Evolutionary conservation across 2,888 invertebrate species (phyloP), one percentile per base, ranked within the genome.

Genomic region (Diplolepis rosae): DNA sequence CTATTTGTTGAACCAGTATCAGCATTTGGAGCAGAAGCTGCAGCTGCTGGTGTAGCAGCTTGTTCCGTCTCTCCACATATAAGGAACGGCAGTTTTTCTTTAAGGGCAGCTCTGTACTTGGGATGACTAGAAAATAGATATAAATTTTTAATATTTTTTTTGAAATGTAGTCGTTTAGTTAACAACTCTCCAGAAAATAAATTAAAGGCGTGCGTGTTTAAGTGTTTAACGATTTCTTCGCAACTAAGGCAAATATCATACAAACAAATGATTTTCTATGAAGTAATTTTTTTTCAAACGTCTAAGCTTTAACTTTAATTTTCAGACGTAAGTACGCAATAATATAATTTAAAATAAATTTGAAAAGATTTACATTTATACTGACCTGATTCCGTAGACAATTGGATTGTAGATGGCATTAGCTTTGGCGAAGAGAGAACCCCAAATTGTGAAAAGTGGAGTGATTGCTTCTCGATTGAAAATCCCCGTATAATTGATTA

Each of bases 401-500:
- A 90, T 89, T 1, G 90, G 90, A 83, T 91, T 91, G 82, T 90
- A 91, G 72, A 89, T 89, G 22, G 90, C 90, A 61, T 90, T 90
- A 11, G 91, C 84, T 71, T 90, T 88, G 73, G 97, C 97, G 87
- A 97, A 96, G 76, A 97, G 92, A 24, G 97, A 96, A 70, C 95
- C 95, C 95, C 96, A 95, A 88, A 96, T 95, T 56, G 96, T 95
- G 71, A 93, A 93, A 74, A 96, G 89, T 13, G 96, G 96, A 79
- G 92, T 94, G 79, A 96, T 93, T 48, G 92, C 92, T 66, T 91
- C 91, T 71, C 92, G 92, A 82, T 94, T 93, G 84, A 96, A 95
- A 69, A 96, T 92, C 56, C 96, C 96, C 75, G 93, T 90, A 86
- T 93, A 94, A 89, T 96, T 96, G 81, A 96, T 94, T 65, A 96